Conservation (phyloP, 2,888 invertebrate species). For the Leucophenga maculata region DNA sequence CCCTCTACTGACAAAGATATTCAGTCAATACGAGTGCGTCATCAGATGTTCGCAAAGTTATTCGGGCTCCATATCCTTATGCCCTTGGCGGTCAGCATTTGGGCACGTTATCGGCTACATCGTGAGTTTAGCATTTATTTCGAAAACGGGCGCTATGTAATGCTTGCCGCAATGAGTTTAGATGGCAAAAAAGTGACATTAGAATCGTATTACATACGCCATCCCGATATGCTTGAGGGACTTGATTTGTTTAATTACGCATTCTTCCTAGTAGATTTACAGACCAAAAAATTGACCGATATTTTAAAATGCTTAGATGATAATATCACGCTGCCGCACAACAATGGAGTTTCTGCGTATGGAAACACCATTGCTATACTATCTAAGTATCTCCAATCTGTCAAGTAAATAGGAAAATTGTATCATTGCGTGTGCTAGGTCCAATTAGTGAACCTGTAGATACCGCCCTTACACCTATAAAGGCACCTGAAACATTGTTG, state of each 20-base stretch:
- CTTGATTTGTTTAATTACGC: slow-evolving; percentile 93
- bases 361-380: slow-evolving; percentile 92
- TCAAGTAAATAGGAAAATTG: slow-evolving; percentile 78
- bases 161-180: slow-evolving; percentile 88
- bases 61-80: slow-evolving; percentile 53
- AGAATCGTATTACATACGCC: slow-evolving; percentile 88
- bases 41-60: slow-evolving; percentile 84
- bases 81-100: slow-evolving; percentile 44
- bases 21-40: slow-evolving; percentile 82
- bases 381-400: slow-evolving; percentile 95
- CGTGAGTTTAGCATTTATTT: slow-evolving; percentile 96
- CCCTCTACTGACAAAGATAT: slow-evolving; percentile 61
- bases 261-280: slow-evolving; percentile 88
- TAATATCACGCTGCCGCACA: slow-evolving; percentile 94
- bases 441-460: slow-evolving; percentile 29
- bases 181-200: slow-evolving; percentile 89
- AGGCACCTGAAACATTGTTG: slow-evolving; percentile 35
- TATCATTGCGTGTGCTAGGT: slow-evolving; percentile 49
- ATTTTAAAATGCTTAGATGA: slow-evolving; percentile 88
- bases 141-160: slow-evolving; percentile 89
- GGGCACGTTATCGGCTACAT: slow-evolving; percentile 79
- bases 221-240: slow-evolving; percentile 81
- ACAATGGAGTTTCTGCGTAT: slow-evolving; percentile 94
- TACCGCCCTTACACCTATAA: slow-evolving; percentile 32
- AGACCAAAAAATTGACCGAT: slow-evolving; percentile 86